Evolutionary conservation across 2,888 invertebrate genomes (phyloP), one percentile per base, ranked within the genome.

Genomic region (Phengaris alcon): DNA sequence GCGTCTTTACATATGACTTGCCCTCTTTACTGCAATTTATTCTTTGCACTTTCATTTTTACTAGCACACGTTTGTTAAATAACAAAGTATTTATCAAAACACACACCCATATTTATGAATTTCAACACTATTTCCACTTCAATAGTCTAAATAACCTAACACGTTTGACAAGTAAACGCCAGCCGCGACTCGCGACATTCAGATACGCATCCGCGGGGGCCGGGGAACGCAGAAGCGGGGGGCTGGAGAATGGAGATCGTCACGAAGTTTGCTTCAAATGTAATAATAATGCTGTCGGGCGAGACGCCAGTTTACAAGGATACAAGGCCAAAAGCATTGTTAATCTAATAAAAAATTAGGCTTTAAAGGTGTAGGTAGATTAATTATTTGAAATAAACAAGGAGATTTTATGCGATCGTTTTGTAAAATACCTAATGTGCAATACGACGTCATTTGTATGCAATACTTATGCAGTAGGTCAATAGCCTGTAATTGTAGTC

Each of bases 1-100:
- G 93, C 93, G 93, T 91, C 93, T 91, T 91, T 93, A 92, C 92
- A 92, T 92, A 91, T 92, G 93, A 93, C 88, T 93, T 89, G 90
- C 88, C 89, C 88, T 86, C 85, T 87, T 86, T 82, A 82, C 83
- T 84, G 35, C 35, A 85, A 81, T 82, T 82, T 83, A 78, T 76
- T 78, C 76, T 68, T 77, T 80, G 84, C 82, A 79, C 80, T 84
- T 81, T 80, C 82, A 82, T 80, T 79, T 75, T 81, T 84, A 80
- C 77, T 77, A 79, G 78, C 81, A 81, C 79, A 81, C 78, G 78
- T 77, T 77, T 79, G 83, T 80, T 54, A 78, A 88, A 87, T 88
- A 82, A 90, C 89, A 83, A 82, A 82, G 87, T 86, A 88, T 82
- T 79, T 82, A 79, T 82, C 82, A 82, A 80, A 81, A 81, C 85